Evolutionary conservation across 2,113 vertebrate genomes (phyloP).

Genomic region (Morphnarchus princeps): DNA sequence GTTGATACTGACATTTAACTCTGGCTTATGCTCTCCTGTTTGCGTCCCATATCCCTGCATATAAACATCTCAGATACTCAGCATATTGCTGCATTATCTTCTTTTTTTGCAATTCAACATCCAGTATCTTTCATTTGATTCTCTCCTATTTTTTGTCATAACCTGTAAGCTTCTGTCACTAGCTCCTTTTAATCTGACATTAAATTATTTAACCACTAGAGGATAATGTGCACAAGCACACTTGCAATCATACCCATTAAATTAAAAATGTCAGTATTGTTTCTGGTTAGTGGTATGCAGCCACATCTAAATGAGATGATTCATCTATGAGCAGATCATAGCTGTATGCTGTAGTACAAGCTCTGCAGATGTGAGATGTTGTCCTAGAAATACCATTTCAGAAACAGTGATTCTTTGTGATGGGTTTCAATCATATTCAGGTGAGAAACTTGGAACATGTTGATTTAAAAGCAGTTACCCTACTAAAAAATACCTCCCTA

Average conservation of each 20-base stretch:
- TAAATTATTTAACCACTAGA: neutral
- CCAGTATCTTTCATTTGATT: neutral
- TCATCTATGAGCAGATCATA: neutral
- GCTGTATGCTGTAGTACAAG: neutral
- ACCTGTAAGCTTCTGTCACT: neutral
- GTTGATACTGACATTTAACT: neutral
- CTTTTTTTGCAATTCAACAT: neutral
- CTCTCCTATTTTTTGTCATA: neutral
- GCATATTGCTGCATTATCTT: neutral
- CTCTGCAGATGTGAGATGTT: neutral
- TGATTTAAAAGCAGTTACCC: neutral
- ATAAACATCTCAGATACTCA: neutral
- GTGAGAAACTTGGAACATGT: neutral
- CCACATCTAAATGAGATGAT: neutral
- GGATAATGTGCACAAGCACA: neutral
- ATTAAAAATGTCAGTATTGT: neutral
- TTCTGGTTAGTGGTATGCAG: neutral
- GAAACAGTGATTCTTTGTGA: neutral
- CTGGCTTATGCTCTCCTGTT: neutral
- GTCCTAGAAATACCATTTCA: neutral
- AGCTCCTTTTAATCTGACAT: neutral
- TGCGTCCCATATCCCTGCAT: neutral
- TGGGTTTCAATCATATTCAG: neutral
- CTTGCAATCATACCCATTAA: neutral
- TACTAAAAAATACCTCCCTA: neutral